A percentile compares a stretch with the other conserved stretches of the same genome.
Evolutionary conservation across 2,113 vertebrate species (phyloP).

Genomic region (Nycticebus coucang): DNA sequence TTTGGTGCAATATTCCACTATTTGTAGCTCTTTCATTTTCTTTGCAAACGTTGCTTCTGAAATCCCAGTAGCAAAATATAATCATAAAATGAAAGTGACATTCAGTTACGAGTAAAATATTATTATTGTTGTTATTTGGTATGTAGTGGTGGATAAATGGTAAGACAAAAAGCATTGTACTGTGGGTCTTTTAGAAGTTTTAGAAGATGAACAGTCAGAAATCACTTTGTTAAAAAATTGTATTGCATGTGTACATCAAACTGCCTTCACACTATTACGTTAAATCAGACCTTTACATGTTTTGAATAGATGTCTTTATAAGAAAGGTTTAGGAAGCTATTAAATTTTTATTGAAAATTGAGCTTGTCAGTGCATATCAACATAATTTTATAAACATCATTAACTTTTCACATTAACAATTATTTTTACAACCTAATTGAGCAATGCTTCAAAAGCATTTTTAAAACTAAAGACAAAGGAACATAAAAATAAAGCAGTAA

Average conservation of each 20-base stretch:
- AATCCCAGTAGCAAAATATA: background rate
- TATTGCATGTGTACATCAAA: background rate
- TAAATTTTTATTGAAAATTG: constrained; percentile 13
- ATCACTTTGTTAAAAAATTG: background rate
- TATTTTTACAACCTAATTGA: constrained; percentile 50
- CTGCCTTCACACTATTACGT: background rate
- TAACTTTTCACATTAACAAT: constrained; percentile 43
- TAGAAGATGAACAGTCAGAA: background rate
- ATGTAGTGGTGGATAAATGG: background rate
- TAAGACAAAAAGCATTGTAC: background rate
- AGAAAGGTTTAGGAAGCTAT: constrained; percentile 9
- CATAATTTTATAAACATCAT: constrained; percentile 44
- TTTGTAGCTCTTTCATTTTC: background rate
- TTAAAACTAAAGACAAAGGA: constrained; percentile 28
- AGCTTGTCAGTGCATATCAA: background rate
- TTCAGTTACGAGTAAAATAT: background rate
- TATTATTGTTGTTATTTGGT: background rate
- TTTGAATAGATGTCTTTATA: constrained; percentile 34
- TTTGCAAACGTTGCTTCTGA: background rate
- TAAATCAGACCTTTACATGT: background rate
- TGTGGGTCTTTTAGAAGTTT: background rate
- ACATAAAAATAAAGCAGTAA: background rate
- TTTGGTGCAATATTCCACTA: background rate
- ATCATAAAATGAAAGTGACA: background rate
- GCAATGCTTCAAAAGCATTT: constrained; percentile 28